Evolutionary conservation across 2,888 invertebrate genomes (phyloP).

Genomic region (Agrenia bidenticulata): DNA sequence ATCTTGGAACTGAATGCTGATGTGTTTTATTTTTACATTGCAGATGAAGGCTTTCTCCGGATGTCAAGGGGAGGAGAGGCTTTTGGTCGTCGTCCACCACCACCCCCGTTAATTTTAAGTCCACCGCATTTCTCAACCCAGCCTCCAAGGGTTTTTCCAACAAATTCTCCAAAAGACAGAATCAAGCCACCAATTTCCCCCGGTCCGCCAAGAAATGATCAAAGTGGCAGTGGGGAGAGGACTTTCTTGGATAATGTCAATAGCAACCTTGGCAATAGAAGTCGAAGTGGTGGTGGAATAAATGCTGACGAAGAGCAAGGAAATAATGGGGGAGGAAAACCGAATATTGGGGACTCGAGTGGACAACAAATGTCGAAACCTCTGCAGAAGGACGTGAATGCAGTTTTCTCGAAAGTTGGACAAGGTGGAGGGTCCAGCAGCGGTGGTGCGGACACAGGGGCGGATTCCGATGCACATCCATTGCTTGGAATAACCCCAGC

Average conservation of each 20-base stretch:
- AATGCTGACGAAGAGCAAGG: conserved; percentile 45
- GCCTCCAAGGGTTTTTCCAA: conserved; percentile 48
- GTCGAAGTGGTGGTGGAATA: conserved; percentile 37
- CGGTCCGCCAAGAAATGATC: conserved; percentile 37
- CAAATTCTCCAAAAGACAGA: conserved; percentile 44
- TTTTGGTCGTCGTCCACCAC: conserved; percentile 52
- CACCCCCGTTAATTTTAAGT: conserved; percentile 51
- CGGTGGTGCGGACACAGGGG: conserved; percentile 33
- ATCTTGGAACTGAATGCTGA: not conserved
- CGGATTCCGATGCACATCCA: conserved; percentile 53
- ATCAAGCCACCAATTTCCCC: conserved; percentile 36
- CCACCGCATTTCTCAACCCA: conserved; percentile 53
- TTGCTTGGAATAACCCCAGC: conserved; percentile 53
- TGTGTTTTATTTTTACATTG: conserved; percentile 30
- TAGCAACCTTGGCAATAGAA: conserved; percentile 41
- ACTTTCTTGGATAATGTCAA: conserved; percentile 35
- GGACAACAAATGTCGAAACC: conserved; percentile 45
- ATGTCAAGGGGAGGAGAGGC: conserved; percentile 54
- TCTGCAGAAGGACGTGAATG: conserved; percentile 67
- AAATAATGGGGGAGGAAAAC: conserved; percentile 39
- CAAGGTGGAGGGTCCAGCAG: conserved; percentile 25
- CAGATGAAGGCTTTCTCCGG: conserved; percentile 54
- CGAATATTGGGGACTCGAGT: conserved; percentile 39
- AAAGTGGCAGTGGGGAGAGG: conserved; percentile 32
- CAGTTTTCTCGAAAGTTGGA: conserved; percentile 68